Conservation (phyloP, 1,140 invertebrate species). For the Anthonomus grandis region DNA sequence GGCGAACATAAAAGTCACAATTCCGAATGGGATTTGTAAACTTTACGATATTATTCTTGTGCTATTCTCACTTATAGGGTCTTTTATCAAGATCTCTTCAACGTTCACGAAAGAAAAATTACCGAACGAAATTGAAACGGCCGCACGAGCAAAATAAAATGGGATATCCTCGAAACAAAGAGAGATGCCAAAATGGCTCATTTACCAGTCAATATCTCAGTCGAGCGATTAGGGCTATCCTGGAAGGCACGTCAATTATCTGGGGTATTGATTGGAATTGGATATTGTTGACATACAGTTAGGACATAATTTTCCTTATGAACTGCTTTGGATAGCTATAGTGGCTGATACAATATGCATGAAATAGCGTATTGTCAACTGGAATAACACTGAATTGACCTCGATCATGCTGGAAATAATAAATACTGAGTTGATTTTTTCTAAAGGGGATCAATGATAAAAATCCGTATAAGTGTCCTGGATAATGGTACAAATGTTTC, state of each 20-base stretch:
- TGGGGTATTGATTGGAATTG: conserved; percentile 8
- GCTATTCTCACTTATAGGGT: conserved; percentile 49
- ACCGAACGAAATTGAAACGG: conserved; percentile 44
- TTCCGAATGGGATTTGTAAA: conserved; percentile 51
- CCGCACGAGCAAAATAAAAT: no score
- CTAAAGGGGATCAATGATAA: no score
- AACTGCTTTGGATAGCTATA: no score
- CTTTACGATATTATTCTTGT: conserved; percentile 50
- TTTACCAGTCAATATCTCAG: conserved; percentile 10
- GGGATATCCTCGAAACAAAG: no score
- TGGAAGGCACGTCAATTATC: neutral
- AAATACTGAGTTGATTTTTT: no score
- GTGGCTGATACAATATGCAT: no score
- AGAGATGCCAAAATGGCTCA: no score
- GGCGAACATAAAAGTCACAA: conserved; percentile 50
- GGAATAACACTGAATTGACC: no score
- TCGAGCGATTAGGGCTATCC: conserved; percentile 12
- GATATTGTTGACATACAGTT: conserved; percentile 12
- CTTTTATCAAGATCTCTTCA: conserved; percentile 47
- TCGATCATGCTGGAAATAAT: no score
- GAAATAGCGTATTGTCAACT: no score
- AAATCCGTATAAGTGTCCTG: no score
- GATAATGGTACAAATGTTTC: no score
- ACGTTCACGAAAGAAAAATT: conserved; percentile 43
- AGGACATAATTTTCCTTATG: conserved; percentile 9